Evolutionary conservation across 2,888 invertebrate genomes (phyloP).

Genomic region (Gnatocerus cornutus): DNA sequence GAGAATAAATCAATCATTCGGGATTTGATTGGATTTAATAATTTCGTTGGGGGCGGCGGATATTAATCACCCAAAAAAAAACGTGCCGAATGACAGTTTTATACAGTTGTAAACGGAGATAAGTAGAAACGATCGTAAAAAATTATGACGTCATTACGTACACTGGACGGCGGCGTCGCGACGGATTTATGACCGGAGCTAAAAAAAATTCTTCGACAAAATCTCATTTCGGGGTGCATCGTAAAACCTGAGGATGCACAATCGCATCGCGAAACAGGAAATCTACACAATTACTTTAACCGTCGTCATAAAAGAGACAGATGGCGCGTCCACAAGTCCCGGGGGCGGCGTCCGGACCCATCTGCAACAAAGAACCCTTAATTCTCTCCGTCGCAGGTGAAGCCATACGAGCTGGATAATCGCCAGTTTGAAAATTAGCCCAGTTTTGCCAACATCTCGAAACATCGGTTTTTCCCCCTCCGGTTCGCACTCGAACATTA

Average conservation of each 20-base stretch:
- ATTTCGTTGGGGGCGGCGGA: slow-evolving; percentile 5
- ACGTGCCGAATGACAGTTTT: slow-evolving; percentile 5
- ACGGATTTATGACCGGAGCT: neutral
- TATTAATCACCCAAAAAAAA: slow-evolving; percentile 2
- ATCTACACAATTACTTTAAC: slow-evolving; percentile 6
- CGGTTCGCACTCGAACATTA: slow-evolving; percentile 11
- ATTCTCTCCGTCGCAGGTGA: slow-evolving; percentile 13
- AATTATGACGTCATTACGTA: slow-evolving; percentile 24
- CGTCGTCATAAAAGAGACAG: slow-evolving; percentile 8
- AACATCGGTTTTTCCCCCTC: slow-evolving; percentile 6
- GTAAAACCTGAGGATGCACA: neutral
- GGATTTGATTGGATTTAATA: slow-evolving; percentile 10
- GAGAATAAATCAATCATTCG: slow-evolving; percentile 18
- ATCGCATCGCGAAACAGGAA: slow-evolving; percentile 2
- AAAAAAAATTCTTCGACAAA: slow-evolving; percentile 10
- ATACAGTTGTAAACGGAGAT: slow-evolving; percentile 18
- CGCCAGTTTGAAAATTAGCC: neutral
- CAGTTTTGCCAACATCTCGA: neutral
- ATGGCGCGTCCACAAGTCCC: slow-evolving; percentile 1
- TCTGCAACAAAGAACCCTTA: slow-evolving; percentile 10
- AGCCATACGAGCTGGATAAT: slow-evolving; percentile 1
- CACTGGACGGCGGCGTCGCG: slow-evolving; percentile 6
- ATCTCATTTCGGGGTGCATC: slow-evolving; percentile 1
- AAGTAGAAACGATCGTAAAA: slow-evolving; percentile 17
- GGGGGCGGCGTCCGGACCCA: slow-evolving; percentile 9